phyloP scores from a whole-genome alignment of 2,113 vertebrate species.

The Theropithecus gelada region DNA sequence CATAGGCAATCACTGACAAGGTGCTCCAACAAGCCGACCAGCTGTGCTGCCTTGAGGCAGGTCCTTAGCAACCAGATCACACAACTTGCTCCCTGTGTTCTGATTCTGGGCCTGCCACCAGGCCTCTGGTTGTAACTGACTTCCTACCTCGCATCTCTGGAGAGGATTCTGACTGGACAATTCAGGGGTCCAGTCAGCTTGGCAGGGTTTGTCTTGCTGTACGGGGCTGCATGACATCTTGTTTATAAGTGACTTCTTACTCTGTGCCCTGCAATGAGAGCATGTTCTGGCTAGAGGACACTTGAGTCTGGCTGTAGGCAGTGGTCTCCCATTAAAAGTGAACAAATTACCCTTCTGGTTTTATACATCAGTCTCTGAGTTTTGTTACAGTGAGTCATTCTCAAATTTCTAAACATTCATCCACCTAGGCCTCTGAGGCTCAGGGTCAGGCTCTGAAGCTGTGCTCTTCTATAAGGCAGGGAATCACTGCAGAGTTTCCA shows the following conservation, averaged over 20 bases:
- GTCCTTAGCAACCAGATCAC: not conserved
- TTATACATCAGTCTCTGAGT: not conserved
- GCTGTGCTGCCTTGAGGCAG: not conserved
- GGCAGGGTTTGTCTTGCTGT: not conserved
- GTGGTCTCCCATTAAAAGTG: not conserved
- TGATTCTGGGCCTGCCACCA: not conserved
- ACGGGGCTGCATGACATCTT: rapidly evolving
- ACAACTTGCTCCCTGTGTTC: not conserved
- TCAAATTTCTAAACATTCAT: not conserved
- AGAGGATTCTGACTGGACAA: not conserved
- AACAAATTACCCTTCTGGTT: not conserved
- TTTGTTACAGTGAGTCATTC: not conserved
- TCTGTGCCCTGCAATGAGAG: not conserved
- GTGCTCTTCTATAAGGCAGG: not conserved
- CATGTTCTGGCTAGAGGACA: not conserved
- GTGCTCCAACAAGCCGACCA: not conserved
- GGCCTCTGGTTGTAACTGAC: not conserved
- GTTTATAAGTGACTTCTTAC: not conserved
- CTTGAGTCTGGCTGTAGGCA: not conserved
- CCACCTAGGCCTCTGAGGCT: not conserved
- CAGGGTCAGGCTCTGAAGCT: not conserved
- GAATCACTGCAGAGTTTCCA: too few relatives aligned
- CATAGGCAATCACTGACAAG: not conserved
- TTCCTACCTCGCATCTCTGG: not conserved
- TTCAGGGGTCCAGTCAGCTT: not conserved